Evolutionary conservation across 2,797 vertebrate species (phyloP).

Genomic region (Hemitrygon akajei): DNA sequence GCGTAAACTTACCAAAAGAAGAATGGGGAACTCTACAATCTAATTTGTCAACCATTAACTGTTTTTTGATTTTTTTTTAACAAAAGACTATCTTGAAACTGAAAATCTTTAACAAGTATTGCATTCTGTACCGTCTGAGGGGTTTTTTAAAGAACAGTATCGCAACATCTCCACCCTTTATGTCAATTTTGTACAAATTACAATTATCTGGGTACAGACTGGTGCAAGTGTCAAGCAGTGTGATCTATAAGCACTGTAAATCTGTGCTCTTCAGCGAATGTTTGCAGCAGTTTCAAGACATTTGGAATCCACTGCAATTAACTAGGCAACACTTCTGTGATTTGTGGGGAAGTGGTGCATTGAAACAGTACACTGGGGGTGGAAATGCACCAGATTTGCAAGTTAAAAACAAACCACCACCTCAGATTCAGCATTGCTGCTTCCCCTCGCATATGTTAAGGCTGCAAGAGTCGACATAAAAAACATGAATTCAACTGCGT

Average conservation of each 20-base stretch:
- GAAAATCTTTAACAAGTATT: no score
- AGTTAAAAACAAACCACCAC: not conserved
- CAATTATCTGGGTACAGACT: not conserved
- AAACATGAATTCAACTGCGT: not conserved
- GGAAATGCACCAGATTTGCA: slow-evolving; percentile 14
- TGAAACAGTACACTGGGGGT: not conserved
- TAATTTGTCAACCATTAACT: no score
- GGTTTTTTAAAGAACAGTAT: not conserved
- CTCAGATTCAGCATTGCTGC: no score
- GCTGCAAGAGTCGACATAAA: not conserved
- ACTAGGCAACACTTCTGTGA: not conserved
- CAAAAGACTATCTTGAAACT: no score
- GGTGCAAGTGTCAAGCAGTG: not conserved
- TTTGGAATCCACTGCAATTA: not conserved
- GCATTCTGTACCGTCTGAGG: no score
- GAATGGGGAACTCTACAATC: no score
- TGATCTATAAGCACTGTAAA: not conserved
- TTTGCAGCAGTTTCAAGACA: not conserved
- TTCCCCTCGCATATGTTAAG: not conserved
- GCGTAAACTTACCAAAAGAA: no score
- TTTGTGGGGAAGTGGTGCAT: not conserved
- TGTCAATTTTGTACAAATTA: not conserved
- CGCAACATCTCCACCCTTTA: not conserved
- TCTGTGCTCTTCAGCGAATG: not conserved
- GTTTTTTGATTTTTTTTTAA: no score